Evolutionary conservation across 2,797 vertebrate genomes (phyloP), one percentile per base, ranked within the genome.

Genomic region (Sebastes matsubarae): DNA sequence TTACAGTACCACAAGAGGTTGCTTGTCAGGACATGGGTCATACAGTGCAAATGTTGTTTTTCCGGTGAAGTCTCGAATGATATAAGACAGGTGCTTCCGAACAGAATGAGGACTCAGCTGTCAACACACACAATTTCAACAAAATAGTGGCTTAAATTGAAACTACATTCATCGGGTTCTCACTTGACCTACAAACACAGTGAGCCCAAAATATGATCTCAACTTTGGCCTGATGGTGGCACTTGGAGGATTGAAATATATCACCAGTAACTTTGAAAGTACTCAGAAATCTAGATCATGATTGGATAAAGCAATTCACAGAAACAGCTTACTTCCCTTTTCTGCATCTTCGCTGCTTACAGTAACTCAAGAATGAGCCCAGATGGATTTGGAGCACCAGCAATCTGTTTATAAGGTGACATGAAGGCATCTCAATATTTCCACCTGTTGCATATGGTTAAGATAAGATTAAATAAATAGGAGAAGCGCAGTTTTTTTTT

Each of bases 21-120:
- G 65, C 25, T 64, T 67, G 68, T 81, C 68, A 71, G 57, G 32
- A 70, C 73, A 57, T 38, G 34, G 50, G 73, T 78, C 30, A 60
- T 65, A 73, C 55, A 70, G 72, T 65, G 24, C 34, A 58, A 52
- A 68, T 68, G 57, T 73, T 65, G 24, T 57, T 67, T 75, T 57
- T 38, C 63, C 22, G 6, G 46, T 57, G 20, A 50, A 8, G 32
- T 50, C 27, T 66, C 1, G 3, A 68, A 54, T 54, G 58, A 54
- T n/a, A 18, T 36, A 30, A 67, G 72, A 68, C 20, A 59, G 58
- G 55, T 68, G 9, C n/a, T n/a, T 57, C 20, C 32, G 25, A 69
- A 79, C 65, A 69, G 52, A 79, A 54, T 36, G 24, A 24, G 27
- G n/a, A 30, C 64, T 75, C n/a, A 0, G 50, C 63, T 76, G 68